These are phyloP conservation scores for Drosophila mojavensis DNA, from an alignment of 1,140 invertebrate genomes.

Conservation along the genomic window DNA sequence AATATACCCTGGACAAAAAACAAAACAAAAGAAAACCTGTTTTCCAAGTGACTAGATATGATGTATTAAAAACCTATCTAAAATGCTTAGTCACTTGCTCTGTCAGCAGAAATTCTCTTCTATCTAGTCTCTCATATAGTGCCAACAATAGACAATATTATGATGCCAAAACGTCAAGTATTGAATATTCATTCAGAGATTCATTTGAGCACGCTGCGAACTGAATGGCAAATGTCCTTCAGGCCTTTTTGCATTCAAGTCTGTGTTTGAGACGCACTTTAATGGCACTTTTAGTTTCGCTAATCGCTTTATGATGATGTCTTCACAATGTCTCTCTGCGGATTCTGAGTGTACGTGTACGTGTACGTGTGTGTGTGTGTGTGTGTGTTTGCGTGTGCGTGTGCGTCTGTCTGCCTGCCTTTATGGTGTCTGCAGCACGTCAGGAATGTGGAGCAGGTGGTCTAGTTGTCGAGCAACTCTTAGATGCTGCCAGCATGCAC, in stretches of 20 bases:
- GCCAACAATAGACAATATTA: too few species aligned
- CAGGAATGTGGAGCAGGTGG: constrained; percentile 32
- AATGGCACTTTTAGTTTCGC: constrained; percentile 75
- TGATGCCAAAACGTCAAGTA: background rate
- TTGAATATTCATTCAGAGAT: constrained; percentile 42
- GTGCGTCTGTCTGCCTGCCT: constrained; percentile 21
- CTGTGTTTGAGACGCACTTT: constrained; percentile 62
- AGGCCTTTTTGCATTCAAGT: constrained; percentile 12
- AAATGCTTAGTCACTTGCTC: background rate
- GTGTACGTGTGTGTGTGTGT: constrained; percentile 13
- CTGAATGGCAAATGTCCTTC: constrained; percentile 49
- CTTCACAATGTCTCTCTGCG: constrained; percentile 35
- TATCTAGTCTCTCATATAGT: too few species aligned
- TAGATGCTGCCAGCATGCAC: constrained; percentile 5
- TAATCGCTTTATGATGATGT: constrained; percentile 79
- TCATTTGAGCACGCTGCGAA: constrained; percentile 35
- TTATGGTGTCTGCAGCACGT: constrained; percentile 10
- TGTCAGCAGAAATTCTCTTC: background rate
- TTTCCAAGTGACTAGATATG: too few species aligned
- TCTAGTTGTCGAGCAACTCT: constrained; percentile 24
- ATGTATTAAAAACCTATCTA: background rate
- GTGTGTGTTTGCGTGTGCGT: constrained; percentile 16
- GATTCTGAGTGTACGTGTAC: constrained; percentile 10
- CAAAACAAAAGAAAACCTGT: background rate
- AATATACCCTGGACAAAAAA: constrained; percentile 1